phyloP scores from a whole-genome alignment of 2,888 invertebrate genomes.

The Reticulitermes lucifugus region DNA sequence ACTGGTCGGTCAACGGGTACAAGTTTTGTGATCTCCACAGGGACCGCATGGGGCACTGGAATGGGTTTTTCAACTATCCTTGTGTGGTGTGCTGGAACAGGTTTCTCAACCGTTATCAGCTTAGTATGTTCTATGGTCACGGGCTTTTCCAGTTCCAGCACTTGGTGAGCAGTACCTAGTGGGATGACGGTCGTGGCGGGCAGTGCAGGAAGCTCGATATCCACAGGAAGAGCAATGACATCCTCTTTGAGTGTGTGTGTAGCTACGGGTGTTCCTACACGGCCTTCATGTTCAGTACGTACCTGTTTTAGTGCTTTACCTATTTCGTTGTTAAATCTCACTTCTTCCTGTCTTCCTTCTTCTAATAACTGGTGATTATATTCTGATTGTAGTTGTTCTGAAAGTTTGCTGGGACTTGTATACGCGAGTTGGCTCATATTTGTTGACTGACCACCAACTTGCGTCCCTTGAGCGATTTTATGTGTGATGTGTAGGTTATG shows the following conservation, averaged over 20 bases:
- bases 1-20: slow-evolving; percentile 61
- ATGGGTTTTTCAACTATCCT: slow-evolving; percentile 56
- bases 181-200: neutral
- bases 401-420: slow-evolving; percentile 33
- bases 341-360: slow-evolving; percentile 41
- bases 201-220: neutral
- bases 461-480: neutral
- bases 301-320: slow-evolving; percentile 9
- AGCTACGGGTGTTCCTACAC: neutral
- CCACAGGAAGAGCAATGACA: neutral
- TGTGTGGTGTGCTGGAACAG: slow-evolving; percentile 46
- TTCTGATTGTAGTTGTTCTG: slow-evolving; percentile 35
- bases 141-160: slow-evolving; percentile 29
- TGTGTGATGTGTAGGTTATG: neutral
- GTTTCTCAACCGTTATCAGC: slow-evolving; percentile 48
- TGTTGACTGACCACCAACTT: neutral
- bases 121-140: slow-evolving; percentile 36
- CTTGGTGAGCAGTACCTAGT: neutral
- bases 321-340: slow-evolving; percentile 13
- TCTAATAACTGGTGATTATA: slow-evolving; percentile 45
- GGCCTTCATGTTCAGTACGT: neutral
- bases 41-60: slow-evolving; percentile 59
- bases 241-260: neutral
- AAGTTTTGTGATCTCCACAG: slow-evolving; percentile 58
- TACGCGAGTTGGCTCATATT: neutral